Evolutionary conservation across 2,797 vertebrate species (phyloP).

Genomic region (Neosilurus hyrtlii): DNA sequence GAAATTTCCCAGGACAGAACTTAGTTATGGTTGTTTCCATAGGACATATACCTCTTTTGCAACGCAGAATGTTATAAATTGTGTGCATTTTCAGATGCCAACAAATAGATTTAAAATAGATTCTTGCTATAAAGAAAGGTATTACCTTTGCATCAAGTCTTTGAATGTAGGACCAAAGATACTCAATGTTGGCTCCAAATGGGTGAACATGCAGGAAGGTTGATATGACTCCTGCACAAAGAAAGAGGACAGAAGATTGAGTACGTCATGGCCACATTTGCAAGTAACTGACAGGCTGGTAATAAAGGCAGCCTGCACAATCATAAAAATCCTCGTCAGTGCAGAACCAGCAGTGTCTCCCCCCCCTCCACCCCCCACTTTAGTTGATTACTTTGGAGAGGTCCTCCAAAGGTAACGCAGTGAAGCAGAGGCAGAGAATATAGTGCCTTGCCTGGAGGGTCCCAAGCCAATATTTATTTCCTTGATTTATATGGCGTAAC

Average conservation of each 20-base stretch:
- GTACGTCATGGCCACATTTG: slow-evolving; percentile 45
- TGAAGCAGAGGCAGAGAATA: slow-evolving; percentile 53
- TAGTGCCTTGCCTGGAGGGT: slow-evolving; percentile 61
- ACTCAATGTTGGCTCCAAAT: slow-evolving; percentile 95
- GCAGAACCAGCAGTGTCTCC: slow-evolving; percentile 51
- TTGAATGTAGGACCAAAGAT: slow-evolving; percentile 95
- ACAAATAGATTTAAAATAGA: background rate
- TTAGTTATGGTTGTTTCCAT: background rate
- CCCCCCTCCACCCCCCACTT: slow-evolving; percentile 46
- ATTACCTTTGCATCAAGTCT: slow-evolving; percentile 91
- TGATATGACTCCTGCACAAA: slow-evolving; percentile 86
- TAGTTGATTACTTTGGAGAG: slow-evolving; percentile 68
- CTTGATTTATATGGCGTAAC: slow-evolving; percentile 73
- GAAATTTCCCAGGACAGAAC: background rate
- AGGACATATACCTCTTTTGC: no score
- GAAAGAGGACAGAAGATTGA: slow-evolving; percentile 33
- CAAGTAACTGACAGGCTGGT: slow-evolving; percentile 53
- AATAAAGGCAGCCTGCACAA: slow-evolving; percentile 46
- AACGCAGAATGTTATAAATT: background rate
- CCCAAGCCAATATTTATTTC: slow-evolving; percentile 71
- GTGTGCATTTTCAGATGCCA: background rate
- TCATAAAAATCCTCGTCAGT: slow-evolving; percentile 54
- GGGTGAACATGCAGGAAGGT: slow-evolving; percentile 97
- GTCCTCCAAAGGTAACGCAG: slow-evolving; percentile 61
- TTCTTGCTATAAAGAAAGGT: background rate